Percentiles rank a stretch among this genome's conserved stretches.
These are phyloP conservation scores for Artibeus jamaicensis DNA, from an alignment of 2,797 vertebrate genomes.

Conservation along the genomic window DNA sequence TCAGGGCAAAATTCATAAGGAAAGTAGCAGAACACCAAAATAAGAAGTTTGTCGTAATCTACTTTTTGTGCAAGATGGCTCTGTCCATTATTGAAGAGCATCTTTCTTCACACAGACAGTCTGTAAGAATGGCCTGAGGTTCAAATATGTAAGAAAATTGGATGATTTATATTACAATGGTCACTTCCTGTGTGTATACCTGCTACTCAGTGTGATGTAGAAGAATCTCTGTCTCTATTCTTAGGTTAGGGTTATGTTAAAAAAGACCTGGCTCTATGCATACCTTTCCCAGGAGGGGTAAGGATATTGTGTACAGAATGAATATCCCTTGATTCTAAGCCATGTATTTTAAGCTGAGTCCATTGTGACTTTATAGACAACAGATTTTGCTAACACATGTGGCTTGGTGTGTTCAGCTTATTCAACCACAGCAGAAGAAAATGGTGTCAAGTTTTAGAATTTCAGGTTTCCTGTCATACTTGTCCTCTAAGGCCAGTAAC, in stretches of 20 bases:
- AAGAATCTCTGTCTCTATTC: conserved; percentile 11
- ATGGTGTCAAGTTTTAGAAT: neutral
- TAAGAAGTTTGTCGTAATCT: neutral
- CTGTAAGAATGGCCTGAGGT: neutral
- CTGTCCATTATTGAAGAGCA: neutral
- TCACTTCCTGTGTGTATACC: neutral
- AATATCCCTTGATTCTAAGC: neutral
- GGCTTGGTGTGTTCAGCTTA: neutral
- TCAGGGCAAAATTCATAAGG: neutral
- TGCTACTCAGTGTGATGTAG: neutral
- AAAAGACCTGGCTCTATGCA: neutral
- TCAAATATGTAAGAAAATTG: neutral
- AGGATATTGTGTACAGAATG: neutral
- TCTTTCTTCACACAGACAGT: neutral
- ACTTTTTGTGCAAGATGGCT: neutral
- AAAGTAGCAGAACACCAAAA: neutral
- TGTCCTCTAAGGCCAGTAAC: neutral
- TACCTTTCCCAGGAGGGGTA: neutral
- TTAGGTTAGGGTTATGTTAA: neutral
- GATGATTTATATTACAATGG: neutral
- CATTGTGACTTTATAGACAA: neutral
- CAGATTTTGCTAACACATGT: neutral
- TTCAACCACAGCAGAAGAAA: neutral
- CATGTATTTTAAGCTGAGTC: neutral
- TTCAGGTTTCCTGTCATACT: neutral